A percentile compares a stretch with the other conserved stretches of the same genome.
Conservation (phyloP, 1,140 invertebrate genomes). For the Caenorhabditis inopinata region DNA sequence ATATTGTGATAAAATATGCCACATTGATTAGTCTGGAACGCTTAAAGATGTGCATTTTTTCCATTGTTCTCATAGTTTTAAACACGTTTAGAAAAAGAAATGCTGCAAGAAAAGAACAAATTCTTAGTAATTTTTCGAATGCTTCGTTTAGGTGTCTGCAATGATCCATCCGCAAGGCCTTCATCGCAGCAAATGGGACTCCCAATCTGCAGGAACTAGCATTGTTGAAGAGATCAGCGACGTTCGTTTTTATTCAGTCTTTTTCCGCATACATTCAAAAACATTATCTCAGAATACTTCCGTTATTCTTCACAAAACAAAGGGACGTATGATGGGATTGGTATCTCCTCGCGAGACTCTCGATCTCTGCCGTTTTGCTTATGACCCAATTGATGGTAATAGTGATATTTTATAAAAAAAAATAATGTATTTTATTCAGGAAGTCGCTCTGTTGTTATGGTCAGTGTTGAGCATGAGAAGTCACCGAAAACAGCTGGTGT, state of each 20-base stretch:
- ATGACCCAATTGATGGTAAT: constrained; percentile 9
- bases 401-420: neutral
- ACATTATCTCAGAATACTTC: constrained; percentile 1
- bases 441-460: constrained; percentile 27
- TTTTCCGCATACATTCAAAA: neutral
- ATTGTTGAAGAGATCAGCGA: constrained; percentile 12
- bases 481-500: constrained; percentile 14
- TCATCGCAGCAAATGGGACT: constrained; percentile 36
- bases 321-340: constrained; percentile 32
- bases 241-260: neutral
- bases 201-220: constrained; percentile 36
- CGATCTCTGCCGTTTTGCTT: constrained; percentile 24
- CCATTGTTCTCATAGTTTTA: too few species aligned
- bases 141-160: neutral
- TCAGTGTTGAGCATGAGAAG: constrained; percentile 7
- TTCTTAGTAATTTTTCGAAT: too few species aligned
- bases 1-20: too few species aligned
- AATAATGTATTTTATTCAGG: neutral
- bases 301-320: constrained; percentile 32
- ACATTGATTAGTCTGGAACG: too few species aligned
- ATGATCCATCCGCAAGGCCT: constrained; percentile 36
- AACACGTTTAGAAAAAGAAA: too few species aligned
- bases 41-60: too few species aligned
- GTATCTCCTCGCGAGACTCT: constrained; percentile 28
- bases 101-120: too few species aligned